Percentiles rank a stretch among this genome's conserved stretches.
phyloP scores from a whole-genome alignment of 2,888 invertebrate genomes.

The Cecidostiba fungosa region DNA sequence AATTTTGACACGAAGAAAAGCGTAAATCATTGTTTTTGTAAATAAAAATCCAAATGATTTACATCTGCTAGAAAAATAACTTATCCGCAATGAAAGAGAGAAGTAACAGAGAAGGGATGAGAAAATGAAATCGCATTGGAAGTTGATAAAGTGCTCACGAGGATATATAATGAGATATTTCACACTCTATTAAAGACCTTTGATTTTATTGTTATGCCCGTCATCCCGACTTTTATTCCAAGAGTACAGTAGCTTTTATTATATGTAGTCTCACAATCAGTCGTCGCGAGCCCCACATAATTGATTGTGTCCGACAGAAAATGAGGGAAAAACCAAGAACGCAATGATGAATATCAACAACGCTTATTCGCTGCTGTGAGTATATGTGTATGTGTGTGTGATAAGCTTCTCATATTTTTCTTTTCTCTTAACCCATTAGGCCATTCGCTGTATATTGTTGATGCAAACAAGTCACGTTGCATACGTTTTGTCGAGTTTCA shows the following conservation, averaged over 20 bases:
- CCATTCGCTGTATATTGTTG: neutral
- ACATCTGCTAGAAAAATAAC: neutral
- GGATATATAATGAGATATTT: neutral
- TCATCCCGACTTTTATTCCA: neutral
- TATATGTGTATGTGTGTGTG: too few relatives aligned
- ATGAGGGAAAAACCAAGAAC: conserved; percentile 20
- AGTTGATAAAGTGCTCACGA: neutral
- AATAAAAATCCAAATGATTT: neutral
- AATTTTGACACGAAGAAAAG: too few relatives aligned
- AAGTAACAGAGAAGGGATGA: too few relatives aligned
- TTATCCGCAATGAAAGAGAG: neutral
- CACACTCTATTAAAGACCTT: neutral
- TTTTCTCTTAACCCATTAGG: neutral
- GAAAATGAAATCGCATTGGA: neutral
- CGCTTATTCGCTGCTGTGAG: neutral
- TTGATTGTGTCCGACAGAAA: neutral
- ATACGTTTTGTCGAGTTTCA: neutral
- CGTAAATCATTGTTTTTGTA: neutral
- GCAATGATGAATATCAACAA: neutral
- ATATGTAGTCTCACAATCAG: neutral
- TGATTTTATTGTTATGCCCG: neutral
- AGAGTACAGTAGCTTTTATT: neutral
- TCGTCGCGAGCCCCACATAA: conserved; percentile 20
- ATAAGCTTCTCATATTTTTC: conserved; percentile 10
- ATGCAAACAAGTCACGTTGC: conserved; percentile 6